Conservation (phyloP, 2,797 vertebrate species). For the Sebastes taczanowskii region DNA sequence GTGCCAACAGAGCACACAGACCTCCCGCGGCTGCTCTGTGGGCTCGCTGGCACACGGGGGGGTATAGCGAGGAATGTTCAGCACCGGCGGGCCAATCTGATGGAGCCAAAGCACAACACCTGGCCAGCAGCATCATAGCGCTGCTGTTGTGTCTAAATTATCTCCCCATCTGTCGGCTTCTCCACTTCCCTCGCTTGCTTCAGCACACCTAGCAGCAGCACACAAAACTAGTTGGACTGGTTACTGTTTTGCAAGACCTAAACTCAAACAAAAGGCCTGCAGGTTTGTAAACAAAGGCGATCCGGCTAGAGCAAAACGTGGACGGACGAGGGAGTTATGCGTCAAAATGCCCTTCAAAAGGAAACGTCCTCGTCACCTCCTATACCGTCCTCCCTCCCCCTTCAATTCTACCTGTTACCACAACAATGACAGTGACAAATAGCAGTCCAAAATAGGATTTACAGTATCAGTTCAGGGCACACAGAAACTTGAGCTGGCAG, state of each 20-base stretch:
- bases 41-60: slow-evolving; percentile 23
- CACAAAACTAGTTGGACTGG: slow-evolving; percentile 69
- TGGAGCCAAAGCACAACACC: slow-evolving; percentile 34
- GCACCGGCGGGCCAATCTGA: slow-evolving; percentile 12
- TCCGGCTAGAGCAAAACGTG: not conserved
- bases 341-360: slow-evolving; percentile 53
- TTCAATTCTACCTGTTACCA: slow-evolving; percentile 62
- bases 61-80: not conserved
- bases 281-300: slow-evolving; percentile 39
- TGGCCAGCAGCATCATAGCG: slow-evolving; percentile 27
- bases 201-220: not conserved
- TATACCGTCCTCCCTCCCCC: not conserved
- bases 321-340: slow-evolving; percentile 3
- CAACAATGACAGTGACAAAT: slow-evolving; percentile 72
- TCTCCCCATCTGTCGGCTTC: slow-evolving; percentile 26
- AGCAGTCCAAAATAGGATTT: slow-evolving; percentile 66
- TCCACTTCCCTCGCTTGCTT: not conserved
- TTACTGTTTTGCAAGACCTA: slow-evolving; percentile 27
- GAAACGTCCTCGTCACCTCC: slow-evolving; percentile 37
- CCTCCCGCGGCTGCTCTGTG: slow-evolving; percentile 31
- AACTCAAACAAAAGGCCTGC: slow-evolving; percentile 46
- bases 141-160: slow-evolving; percentile 34
- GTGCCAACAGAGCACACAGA: slow-evolving; percentile 25
- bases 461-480: slow-evolving; percentile 54
- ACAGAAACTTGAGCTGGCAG: slow-evolving; percentile 52